Evolutionary conservation across 1,140 invertebrate genomes (phyloP), one percentile per base, ranked within the genome.

Genomic region (Hycleus cichorii): DNA sequence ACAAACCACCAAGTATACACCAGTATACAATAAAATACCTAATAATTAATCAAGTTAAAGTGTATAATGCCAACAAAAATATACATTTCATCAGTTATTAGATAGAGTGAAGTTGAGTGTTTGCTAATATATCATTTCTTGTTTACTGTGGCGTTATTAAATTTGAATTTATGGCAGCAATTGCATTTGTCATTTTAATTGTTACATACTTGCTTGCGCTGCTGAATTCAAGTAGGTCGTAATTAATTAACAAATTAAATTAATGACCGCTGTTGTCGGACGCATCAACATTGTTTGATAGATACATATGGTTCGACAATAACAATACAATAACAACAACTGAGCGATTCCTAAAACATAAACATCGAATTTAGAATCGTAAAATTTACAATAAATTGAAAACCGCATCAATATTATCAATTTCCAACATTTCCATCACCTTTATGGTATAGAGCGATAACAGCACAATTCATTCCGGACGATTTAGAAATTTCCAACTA

Each of bases 151-250:
- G 57, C 60, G 57, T 59, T 68, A 68, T 68, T 66, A 68, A 68
- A 68, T 64, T 62, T 51, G 50, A 59, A 68, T 68, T 68, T 68
- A 68, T 68, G 62, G 47, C 49, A 45, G 62, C 57, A 64, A 68
- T 68, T 66, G 66, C 63, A 65, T 68, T 68, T 66, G 66, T 68
- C 66, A 65, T 66, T 68, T 66, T 64, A 66, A 68, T 65, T 68
- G 66, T 68, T 68, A 62, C 64, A 68, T 65, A 67, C 65, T 67
- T 65, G 65, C 63, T 65, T 60, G 61, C 59, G 60, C 57, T 49
- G 63, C 58, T 61, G 50, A 63, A 67, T 65, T 65, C 58, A 65
- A 65, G 60, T 65, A 50, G 60, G 47, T 52, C 49, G 61, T 67
- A 54, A 67, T 67, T 67, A 67, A 67, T 67, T 59, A 59, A 65